Evolutionary conservation across 2,797 vertebrate genomes (phyloP).

Genomic region (Betta splendens): DNA sequence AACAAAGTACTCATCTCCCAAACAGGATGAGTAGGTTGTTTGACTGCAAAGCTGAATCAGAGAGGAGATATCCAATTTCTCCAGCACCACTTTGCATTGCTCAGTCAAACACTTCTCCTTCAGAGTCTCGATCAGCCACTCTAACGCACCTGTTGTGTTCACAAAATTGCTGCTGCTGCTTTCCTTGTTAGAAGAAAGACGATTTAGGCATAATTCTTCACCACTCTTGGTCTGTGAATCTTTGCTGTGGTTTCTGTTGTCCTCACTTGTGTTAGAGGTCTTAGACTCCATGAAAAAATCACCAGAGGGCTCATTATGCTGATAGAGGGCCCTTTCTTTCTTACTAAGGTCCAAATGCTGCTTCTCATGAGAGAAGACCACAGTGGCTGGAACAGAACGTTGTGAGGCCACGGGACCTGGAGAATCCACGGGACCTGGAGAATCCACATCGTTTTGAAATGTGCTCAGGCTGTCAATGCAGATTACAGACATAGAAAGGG

Average conservation of each 20-base stretch:
- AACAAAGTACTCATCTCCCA: constrained; percentile 27
- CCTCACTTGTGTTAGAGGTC: neutral
- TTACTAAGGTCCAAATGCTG: constrained; percentile 3
- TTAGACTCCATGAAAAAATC: constrained; percentile 19
- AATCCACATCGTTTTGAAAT: constrained; percentile 37
- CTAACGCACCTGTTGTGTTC: constrained; percentile 46
- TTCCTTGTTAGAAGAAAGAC: constrained; percentile 24
- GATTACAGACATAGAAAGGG: constrained; percentile 27
- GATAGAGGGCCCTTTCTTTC: constrained; percentile 6
- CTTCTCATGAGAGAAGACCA: constrained; percentile 16
- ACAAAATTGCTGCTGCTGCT: constrained; percentile 43
- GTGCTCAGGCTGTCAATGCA: constrained; percentile 17
- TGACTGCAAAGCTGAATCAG: constrained; percentile 35
- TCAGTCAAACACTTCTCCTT: constrained; percentile 63
- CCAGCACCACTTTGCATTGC: constrained; percentile 52
- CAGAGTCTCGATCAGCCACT: constrained; percentile 55
- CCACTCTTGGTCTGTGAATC: neutral
- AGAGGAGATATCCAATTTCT: constrained; percentile 40
- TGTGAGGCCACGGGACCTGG: constrained; percentile 2
- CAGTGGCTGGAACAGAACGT: neutral
- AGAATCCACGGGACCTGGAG: constrained; percentile 6
- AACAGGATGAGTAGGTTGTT: constrained; percentile 57
- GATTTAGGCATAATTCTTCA: constrained; percentile 7
- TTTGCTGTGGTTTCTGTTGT: neutral
- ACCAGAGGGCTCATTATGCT: constrained; percentile 24